Evolutionary conservation across 2,797 vertebrate species (phyloP), one percentile per base, ranked within the genome.

Genomic region (Coluber constrictor): DNA sequence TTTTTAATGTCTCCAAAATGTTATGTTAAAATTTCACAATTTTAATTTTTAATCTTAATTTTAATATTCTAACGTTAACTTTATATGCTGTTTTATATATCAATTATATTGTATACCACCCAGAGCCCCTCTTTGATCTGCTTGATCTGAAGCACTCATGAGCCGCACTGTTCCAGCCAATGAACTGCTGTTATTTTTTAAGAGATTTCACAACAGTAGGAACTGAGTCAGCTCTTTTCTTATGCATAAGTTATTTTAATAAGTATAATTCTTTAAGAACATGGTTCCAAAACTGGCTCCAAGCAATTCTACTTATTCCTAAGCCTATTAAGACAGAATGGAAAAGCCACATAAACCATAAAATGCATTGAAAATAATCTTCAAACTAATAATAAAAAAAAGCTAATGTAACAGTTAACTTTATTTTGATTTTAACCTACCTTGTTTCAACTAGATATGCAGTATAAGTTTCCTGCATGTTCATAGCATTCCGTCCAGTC

Each of bases 401-500:
- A 60, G 3, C 15, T 8, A 25, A 51, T 54, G 20, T 51, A 6
- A 29, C 37, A 15, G 0, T 37, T 92, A 15, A 5, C 37, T 7
- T 37, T 93, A 23, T 90, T 74, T 0, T 23, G 0, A 94, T 57
- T 20, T 51, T 96, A 91, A 96, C 98, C 90, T 92, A 99, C 99
- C 98, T 97, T 95, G 98, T 99, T 97, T 99, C 99, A 95, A 99
- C 98, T 96, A 99, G 99, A 97, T 99, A 99, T 95, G 99, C 99
- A 0, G 99, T 99, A 29, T 99, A 99, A 0, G 98, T 99, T 97
- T 99, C 99, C 95, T 99, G 99, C 97, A 99, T 99, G 97, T 99
- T 99, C 94, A 99, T 97, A 0, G 99, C 97, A 96, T 99, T 99
- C 96, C 99, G 99, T 94, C 99, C 99, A 3, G 98, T 99, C 93